These are phyloP conservation scores for Saturnia pavonia DNA, from an alignment of 2,888 invertebrate species.

Conservation along the genomic window DNA sequence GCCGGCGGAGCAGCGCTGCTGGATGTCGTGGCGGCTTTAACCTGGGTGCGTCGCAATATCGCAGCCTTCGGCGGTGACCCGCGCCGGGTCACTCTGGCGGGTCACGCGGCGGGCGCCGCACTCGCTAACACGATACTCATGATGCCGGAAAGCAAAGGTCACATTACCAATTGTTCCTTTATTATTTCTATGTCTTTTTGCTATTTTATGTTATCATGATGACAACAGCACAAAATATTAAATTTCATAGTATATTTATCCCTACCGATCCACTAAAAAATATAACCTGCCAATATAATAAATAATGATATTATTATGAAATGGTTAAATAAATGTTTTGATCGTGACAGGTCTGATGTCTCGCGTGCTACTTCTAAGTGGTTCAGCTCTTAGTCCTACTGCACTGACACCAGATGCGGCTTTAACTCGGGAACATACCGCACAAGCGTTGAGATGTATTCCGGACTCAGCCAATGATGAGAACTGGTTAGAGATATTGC, in stretches of 20 bases:
- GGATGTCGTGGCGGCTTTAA: constrained; percentile 91
- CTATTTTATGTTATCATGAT: background rate
- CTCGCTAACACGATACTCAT: constrained; percentile 92
- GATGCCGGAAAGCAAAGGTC: constrained; percentile 89
- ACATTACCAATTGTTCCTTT: background rate
- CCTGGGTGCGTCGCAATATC: constrained; percentile 92
- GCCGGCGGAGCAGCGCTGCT: constrained; percentile 80
- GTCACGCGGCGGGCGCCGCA: constrained; percentile 93
- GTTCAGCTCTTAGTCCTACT: constrained; percentile 89
- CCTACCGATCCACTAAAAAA: too few species aligned
- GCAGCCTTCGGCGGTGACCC: constrained; percentile 95
- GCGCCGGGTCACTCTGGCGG: constrained; percentile 89
- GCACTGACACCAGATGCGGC: constrained; percentile 88
- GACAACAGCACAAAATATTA: background rate
- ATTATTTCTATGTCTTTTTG: background rate
- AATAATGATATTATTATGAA: background rate
- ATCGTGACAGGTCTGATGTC: constrained; percentile 84
- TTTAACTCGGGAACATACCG: constrained; percentile 82
- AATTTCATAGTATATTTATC: too few species aligned
- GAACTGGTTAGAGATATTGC: constrained; percentile 52
- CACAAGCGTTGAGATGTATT: constrained; percentile 75
- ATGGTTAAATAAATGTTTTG: background rate
- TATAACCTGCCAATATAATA: too few species aligned
- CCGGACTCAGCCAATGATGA: constrained; percentile 51
- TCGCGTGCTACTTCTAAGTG: constrained; percentile 88